phyloP scores from a whole-genome alignment of 2,797 vertebrate genomes.

The Furcifer pardalis region DNA sequence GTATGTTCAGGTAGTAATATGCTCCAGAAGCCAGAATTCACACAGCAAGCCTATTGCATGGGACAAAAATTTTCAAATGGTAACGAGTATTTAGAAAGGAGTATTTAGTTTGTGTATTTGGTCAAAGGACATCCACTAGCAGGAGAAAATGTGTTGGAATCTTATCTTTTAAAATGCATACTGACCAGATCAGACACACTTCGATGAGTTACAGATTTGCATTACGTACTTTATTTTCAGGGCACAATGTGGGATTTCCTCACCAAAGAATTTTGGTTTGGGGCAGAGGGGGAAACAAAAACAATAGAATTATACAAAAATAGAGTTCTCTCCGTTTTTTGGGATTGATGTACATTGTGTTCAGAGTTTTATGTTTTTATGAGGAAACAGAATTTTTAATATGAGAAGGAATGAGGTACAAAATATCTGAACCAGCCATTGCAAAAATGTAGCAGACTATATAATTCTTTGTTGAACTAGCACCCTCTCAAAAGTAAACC shows the following conservation, averaged over 20 bases:
- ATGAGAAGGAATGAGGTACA: neutral
- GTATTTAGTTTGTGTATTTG: too few species aligned
- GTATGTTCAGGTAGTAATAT: too few species aligned
- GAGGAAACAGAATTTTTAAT: neutral
- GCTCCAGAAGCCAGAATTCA: too few species aligned
- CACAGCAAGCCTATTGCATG: too few species aligned
- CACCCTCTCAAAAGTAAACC: neutral
- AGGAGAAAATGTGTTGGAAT: neutral
- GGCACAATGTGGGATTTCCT: neutral
- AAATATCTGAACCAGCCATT: neutral
- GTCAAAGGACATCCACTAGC: neutral
- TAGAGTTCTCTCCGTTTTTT: neutral
- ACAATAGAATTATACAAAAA: neutral
- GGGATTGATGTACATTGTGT: neutral
- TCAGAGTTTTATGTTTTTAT: neutral
- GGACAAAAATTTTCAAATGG: too few species aligned
- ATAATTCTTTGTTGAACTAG: neutral
- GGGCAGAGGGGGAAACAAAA: neutral
- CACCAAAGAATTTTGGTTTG: neutral
- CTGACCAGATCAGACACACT: neutral
- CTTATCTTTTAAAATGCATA: neutral
- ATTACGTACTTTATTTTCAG: slow-evolving; percentile 14
- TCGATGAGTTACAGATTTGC: neutral
- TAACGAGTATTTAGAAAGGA: too few species aligned
- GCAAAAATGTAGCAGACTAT: neutral